Conservation (phyloP, 1,140 invertebrate genomes). For the Aphidius gifuensis region DNA sequence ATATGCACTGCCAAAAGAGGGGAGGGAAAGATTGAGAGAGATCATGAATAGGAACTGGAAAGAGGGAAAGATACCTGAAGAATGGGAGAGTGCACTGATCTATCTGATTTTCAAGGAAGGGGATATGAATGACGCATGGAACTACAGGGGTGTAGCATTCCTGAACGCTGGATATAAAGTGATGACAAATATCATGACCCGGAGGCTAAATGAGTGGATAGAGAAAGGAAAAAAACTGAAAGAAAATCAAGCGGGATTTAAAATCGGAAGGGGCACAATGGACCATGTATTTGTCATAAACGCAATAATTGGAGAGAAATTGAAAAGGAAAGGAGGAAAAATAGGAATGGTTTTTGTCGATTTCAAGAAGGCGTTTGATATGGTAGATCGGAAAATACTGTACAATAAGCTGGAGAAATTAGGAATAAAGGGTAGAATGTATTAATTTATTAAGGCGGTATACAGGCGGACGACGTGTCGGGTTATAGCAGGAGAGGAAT, state of each 20-base stretch:
- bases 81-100: constrained; percentile 17
- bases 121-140: constrained; percentile 7
- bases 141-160: constrained; percentile 26
- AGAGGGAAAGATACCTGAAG: not conserved
- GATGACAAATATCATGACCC: constrained; percentile 21
- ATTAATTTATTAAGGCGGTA: too few species aligned
- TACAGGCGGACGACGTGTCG: too few species aligned
- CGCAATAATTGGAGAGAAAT: constrained; percentile 8
- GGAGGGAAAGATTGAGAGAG: not conserved
- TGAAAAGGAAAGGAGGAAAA: constrained; percentile 8
- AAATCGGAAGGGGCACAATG: constrained; percentile 6
- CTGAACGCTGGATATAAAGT: constrained; percentile 25
- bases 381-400: not conserved
- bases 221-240: constrained; percentile 6
- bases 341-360: constrained; percentile 11
- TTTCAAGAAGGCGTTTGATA: constrained; percentile 6
- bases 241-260: constrained; percentile 19
- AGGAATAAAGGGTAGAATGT: too few species aligned
- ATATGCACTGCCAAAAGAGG: constrained; percentile 24
- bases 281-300: constrained; percentile 19
- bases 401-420: too few species aligned
- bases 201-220: constrained; percentile 16
- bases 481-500: not conserved
- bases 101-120: constrained; percentile 24
- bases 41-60: constrained; percentile 7